Evolutionary conservation across 2,113 vertebrate species (phyloP), one percentile per base, ranked within the genome.

Genomic region (Nesoenas mayeri): DNA sequence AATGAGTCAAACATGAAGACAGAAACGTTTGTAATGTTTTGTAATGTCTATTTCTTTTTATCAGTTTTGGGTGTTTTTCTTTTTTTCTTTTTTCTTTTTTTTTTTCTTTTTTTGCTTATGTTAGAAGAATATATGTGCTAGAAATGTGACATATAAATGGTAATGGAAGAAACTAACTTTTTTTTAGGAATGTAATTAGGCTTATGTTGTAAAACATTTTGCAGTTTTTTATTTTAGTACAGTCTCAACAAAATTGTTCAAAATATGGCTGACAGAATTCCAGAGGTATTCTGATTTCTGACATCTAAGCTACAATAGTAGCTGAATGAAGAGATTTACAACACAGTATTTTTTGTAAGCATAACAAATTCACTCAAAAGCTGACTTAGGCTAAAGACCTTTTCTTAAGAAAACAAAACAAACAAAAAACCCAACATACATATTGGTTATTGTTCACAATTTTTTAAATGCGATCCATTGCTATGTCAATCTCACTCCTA

Each of bases 211-310:
- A 94, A 71, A 93, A 77, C 61, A 82, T 72, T 75, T 81, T 53
- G 60, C 48, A 38, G 72, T 81, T 79, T 85, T 94, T 94, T 70
- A 90, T 88, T 95, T 95, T 94, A 65, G 73, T 72, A 87, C 85
- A 80, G 87, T 93, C 62, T 79, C 71, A 79, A 66, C 89, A 94
- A 91, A 80, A 66, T 92, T 91, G 84, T 75, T 95, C 92, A 92
- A 93, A 96, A 89, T 61, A 54, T 89, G 79, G 88, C 88, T 96
- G 94, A 79, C 29, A 74, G 70, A 95, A 56, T 71, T 25, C 31
- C 66, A 94, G 90, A 93, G 79, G 81, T 95, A 95, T 94, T 93
- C 88, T 95, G 73, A 80, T 64, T 42, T 58, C 34, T 19, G 24
- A 58, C 60, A 77, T 78, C 44, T 47, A 62, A 93, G 79, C 20